Percentiles rank a stretch among this genome's conserved stretches.
These are phyloP conservation scores for Planiliza haematocheilus DNA, from an alignment of 2,113 vertebrate species.

Conservation along the genomic window DNA sequence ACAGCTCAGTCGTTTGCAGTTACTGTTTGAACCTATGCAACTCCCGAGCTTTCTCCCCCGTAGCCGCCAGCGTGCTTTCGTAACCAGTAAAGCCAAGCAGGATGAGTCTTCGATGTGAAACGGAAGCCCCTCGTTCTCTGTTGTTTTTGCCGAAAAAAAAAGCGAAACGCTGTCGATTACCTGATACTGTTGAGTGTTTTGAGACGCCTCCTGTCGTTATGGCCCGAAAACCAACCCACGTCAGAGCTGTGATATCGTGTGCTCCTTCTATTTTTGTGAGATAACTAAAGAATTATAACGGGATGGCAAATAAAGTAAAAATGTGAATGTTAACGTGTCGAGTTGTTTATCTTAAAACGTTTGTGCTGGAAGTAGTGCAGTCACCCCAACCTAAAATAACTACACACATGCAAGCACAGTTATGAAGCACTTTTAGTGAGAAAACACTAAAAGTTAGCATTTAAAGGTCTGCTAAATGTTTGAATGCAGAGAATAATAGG, in stretches of 20 bases:
- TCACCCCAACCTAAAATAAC: too few relatives aligned
- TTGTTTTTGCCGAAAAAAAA: constrained; percentile 71
- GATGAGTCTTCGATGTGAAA: constrained; percentile 66
- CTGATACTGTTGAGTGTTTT: constrained; percentile 72
- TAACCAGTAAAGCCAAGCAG: constrained; percentile 63
- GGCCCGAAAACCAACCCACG: constrained; percentile 58
- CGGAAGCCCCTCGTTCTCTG: constrained; percentile 63
- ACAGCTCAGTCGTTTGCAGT: constrained; percentile 67
- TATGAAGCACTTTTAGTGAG: too few relatives aligned
- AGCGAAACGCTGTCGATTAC: constrained; percentile 56
- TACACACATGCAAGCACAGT: background rate
- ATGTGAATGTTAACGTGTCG: constrained; percentile 79
- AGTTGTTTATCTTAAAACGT: constrained; percentile 21
- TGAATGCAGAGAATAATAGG: background rate
- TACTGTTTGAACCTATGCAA: constrained; percentile 83
- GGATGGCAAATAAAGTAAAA: constrained; percentile 85
- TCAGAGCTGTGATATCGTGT: constrained; percentile 73
- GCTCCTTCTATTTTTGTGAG: constrained; percentile 85
- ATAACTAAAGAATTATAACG: constrained; percentile 79
- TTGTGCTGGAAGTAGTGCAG: background rate
- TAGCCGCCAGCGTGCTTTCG: constrained; percentile 68
- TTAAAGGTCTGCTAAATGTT: background rate
- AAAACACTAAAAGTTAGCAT: background rate
- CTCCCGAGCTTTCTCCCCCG: constrained; percentile 70
- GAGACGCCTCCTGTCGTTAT: constrained; percentile 70